Base-by-base conservation (phyloP, 2,888 invertebrate species). In the Euzetes globulus region DNA sequence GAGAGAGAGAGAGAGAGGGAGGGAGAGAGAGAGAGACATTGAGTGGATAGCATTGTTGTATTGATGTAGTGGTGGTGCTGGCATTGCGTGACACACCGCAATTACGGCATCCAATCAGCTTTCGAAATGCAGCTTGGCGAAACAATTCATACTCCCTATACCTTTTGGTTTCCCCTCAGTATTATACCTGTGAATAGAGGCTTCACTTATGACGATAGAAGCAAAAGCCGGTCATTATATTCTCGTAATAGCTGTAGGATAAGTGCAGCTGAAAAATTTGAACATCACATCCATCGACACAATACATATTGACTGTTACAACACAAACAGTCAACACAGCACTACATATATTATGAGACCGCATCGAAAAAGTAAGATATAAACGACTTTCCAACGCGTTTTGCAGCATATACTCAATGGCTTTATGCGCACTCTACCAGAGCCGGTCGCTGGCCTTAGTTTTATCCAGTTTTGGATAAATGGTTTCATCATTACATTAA, bases 231-330 rank as follows among this genome's bases (percentile, higher is more conserved):
- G 65, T 65, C 65, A 65, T 65, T 65, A 65, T 65, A 65, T 65
- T 65, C 9, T 65, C 9, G 65, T 65, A 65, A 65, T 65, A 65
- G 65, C 65, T 65, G 37, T 65, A 65, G 37, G 65, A 37, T 65
- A 37, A 65, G 65, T 65, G 65, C 65, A 65, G 65, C 65, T 65
- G 65, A 65, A 65, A 65, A 65, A 60, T 60, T 25, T 65, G 65
- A 37, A 37, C 65, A 65, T 65, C 65, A 65, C 37, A n/a, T 65
- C 65, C 33, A 65, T 65, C 37, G 17, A 65, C 29, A 65, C 65
- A 65, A 65, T 65, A 19, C 65, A 65, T 19, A 37, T 25, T 22
- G 15, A 60, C 60, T 55, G 15, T 55, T 25, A 55, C 55, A 55
- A 55, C 25, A 60, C 60, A 60, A 27, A 65, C 65, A 65, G 65